These are phyloP conservation scores for Metacarcinus magister DNA, from an alignment of 2,888 invertebrate species.

Conservation along the genomic window DNA sequence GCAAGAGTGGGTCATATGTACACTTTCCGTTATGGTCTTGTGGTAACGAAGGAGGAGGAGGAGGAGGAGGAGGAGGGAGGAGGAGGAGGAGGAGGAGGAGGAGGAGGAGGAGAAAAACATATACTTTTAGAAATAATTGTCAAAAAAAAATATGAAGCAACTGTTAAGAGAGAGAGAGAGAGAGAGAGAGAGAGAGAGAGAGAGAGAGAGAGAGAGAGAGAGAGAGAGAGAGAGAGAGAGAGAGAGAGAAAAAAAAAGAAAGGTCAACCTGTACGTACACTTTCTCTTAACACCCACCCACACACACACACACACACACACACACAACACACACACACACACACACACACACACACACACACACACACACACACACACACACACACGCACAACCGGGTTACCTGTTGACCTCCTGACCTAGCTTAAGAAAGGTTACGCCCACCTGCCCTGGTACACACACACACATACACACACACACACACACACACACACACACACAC, in stretches of 20 bases:
- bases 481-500: no score
- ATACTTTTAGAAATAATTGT: neutral
- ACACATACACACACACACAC: no score
- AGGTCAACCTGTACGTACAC: no score
- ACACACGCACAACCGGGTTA: neutral
- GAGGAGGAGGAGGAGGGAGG: slow-evolving; percentile 19
- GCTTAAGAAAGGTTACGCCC: neutral
- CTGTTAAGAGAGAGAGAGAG: neutral
- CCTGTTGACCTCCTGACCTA: neutral
- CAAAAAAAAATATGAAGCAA: neutral
- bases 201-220: neutral
- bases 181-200: neutral
- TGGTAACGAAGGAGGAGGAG: neutral
- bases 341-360: neutral
- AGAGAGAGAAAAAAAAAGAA: neutral
- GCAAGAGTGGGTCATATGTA: neutral
- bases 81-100: slow-evolving; percentile 26
- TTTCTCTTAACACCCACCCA: no score
- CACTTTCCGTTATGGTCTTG: neutral
- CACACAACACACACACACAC: no score
- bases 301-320: no score
- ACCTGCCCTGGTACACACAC: neutral
- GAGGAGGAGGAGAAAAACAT: neutral
- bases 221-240: slow-evolving; percentile 30
- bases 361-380: slow-evolving; percentile 11